A percentile compares a stretch with the other conserved stretches of the same genome.
These are phyloP conservation scores for Epinephelus cyanopodus DNA, from an alignment of 2,113 vertebrate genomes.

Conservation along the genomic window DNA sequence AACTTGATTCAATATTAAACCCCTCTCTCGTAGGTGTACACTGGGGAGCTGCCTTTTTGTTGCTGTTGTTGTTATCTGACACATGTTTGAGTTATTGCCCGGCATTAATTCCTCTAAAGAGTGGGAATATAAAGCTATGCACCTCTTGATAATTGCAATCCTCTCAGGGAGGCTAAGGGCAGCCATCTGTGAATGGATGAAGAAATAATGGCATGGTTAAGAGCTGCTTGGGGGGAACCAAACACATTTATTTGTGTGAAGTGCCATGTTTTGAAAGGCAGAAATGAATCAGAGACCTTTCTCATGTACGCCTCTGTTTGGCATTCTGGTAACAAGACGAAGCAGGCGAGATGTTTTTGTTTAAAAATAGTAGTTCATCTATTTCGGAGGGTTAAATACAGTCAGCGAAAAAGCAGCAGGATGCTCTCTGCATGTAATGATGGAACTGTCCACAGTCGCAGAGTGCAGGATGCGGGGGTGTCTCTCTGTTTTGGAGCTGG, in stretches of 20 bases:
- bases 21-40: conserved; percentile 13
- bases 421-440: conserved; percentile 32
- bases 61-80: conserved; percentile 38
- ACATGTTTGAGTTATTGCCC: conserved; percentile 49
- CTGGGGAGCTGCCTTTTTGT: conserved; percentile 25
- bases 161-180: conserved; percentile 68
- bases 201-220: conserved; percentile 74
- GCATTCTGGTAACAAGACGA: conserved; percentile 37
- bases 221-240: conserved; percentile 69
- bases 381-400: conserved; percentile 43
- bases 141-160: conserved; percentile 75
- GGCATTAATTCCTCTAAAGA: conserved; percentile 63
- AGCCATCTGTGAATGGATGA: conserved; percentile 75
- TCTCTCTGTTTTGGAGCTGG: conserved; percentile 46
- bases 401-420: conserved; percentile 12
- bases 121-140: conserved; percentile 62
- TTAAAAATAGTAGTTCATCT: conserved; percentile 39
- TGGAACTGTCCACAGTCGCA: conserved; percentile 37
- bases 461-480: conserved; percentile 21
- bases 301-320: conserved; percentile 37
- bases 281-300: conserved; percentile 52
- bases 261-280: conserved; percentile 45
- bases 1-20: conserved; percentile 27
- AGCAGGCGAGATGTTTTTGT: conserved; percentile 16
- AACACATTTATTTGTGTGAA: conserved; percentile 72